phyloP scores from a whole-genome alignment of 2,888 invertebrate species.

The Parnassius smintheus region DNA sequence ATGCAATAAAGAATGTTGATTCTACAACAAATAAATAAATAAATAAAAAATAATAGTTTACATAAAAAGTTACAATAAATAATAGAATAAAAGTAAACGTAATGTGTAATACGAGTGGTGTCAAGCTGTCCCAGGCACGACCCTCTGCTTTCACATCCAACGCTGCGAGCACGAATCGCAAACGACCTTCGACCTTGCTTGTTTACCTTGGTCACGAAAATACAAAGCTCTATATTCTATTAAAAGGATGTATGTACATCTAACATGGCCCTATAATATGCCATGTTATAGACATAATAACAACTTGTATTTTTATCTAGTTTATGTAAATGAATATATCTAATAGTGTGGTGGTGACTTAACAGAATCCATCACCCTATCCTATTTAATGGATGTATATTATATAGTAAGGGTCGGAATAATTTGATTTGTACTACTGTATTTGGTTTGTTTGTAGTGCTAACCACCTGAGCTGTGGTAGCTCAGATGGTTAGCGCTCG shows the following conservation, averaged over 20 bases:
- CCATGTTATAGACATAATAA: not conserved
- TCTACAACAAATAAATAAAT: too few species aligned
- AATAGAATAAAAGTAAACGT: not conserved
- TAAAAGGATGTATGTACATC: not conserved
- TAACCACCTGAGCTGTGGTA: too few species aligned
- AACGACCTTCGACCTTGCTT: conserved; percentile 27
- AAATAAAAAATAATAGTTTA: not conserved
- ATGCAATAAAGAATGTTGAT: too few species aligned
- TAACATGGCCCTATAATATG: not conserved
- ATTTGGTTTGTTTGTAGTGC: too few species aligned
- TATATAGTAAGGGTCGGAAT: too few species aligned
- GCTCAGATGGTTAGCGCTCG: too few species aligned
- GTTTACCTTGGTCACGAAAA: conserved; percentile 22
- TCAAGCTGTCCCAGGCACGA: conserved; percentile 25
- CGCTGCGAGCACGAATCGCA: conserved; percentile 12
- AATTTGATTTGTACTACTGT: too few species aligned
- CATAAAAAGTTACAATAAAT: not conserved
- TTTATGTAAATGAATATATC: too few species aligned
- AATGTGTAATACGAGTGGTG: conserved; percentile 23
- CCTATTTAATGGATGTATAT: too few species aligned
- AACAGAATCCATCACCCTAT: too few species aligned
- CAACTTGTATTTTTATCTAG: too few species aligned
- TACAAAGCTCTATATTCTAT: not conserved
- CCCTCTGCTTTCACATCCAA: conserved; percentile 9
- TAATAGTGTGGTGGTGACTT: too few species aligned